Conservation (phyloP, 92 coral and sea anemone species). For the Paramuricea clavata region DNA sequence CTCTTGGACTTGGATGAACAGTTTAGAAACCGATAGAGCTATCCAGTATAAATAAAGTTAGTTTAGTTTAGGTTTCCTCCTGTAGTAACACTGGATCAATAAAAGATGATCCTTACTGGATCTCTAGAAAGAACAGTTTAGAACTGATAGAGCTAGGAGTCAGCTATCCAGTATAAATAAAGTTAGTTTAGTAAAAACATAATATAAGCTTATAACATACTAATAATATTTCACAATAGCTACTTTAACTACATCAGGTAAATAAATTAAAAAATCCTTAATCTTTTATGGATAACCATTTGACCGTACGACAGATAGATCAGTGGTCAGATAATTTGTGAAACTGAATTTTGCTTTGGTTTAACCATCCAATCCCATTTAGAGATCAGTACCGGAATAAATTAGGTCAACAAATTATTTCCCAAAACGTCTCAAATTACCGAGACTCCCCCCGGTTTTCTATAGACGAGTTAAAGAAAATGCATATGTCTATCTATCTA, state of each 20-base stretch:
- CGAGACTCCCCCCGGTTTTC: background rate
- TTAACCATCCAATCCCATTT: background rate
- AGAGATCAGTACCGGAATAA: background rate
- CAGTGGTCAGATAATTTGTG: background rate
- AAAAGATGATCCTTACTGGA: too few species aligned
- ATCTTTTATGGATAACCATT: background rate
- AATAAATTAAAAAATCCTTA: conserved; percentile 7
- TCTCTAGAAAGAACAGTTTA: too few species aligned
- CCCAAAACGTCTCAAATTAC: background rate
- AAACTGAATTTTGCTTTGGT: background rate
- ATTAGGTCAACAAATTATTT: background rate
- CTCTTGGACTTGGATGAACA: too few species aligned
- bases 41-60: too few species aligned
- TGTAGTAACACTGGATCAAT: too few species aligned
- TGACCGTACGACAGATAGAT: too few species aligned
- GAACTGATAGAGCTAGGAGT: background rate
- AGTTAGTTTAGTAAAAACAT: background rate
- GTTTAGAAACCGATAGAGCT: too few species aligned
- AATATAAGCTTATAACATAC: background rate
- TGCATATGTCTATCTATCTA: conserved; percentile 17
- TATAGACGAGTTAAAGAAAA: background rate
- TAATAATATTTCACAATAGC: background rate
- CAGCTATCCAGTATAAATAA: background rate
- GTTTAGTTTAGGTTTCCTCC: too few species aligned
- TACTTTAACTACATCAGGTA: background rate